phyloP scores from a whole-genome alignment of 2,797 vertebrate genomes.

The Gallinago nigripennis region DNA sequence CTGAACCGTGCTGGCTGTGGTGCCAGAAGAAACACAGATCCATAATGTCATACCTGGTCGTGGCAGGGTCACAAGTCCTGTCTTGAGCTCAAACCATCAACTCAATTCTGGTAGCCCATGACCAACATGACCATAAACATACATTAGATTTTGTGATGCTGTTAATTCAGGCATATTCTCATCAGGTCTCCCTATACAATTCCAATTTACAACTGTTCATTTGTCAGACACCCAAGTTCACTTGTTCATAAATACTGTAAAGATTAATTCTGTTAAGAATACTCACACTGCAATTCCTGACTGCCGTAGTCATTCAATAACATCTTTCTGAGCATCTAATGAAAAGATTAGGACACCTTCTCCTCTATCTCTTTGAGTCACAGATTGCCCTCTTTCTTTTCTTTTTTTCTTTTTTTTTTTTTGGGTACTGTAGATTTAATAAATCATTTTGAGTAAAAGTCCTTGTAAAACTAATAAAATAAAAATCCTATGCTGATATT shows the following conservation, averaged over 20 bases:
- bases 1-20: background rate
- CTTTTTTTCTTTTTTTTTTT: background rate
- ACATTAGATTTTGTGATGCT: background rate
- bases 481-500: background rate
- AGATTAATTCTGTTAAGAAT: background rate
- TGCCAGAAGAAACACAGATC: background rate
- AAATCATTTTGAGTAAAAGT: background rate
- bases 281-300: background rate
- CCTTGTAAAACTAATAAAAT: slow-evolving; percentile 1
- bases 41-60: background rate
- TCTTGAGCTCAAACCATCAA: background rate
- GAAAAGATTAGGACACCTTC: background rate
- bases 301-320: background rate
- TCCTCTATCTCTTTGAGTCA: background rate
- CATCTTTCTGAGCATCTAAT: background rate
- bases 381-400: background rate
- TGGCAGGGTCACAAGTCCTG: background rate
- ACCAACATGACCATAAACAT: background rate
- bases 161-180: background rate
- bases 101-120: background rate
- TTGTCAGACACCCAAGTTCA: background rate
- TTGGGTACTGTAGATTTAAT: background rate
- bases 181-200: background rate
- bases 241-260: background rate
- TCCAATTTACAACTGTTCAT: background rate